Percentiles rank a stretch among this genome's conserved stretches.
Conservation (phyloP, 2,113 vertebrate species). For the Tachysurus vachellii region DNA sequence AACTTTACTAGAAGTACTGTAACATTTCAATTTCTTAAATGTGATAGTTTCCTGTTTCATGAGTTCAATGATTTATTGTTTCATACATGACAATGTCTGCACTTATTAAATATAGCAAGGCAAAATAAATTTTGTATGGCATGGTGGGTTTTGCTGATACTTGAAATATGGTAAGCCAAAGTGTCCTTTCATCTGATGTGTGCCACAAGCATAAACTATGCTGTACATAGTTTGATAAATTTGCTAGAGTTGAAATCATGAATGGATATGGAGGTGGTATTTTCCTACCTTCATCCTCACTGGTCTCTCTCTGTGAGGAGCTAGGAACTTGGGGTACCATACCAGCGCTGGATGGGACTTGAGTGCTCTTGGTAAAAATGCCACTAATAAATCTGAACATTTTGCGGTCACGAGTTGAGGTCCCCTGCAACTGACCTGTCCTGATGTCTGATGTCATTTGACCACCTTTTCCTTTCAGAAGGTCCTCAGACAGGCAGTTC, state of each 20-base stretch:
- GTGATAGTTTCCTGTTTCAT: neutral
- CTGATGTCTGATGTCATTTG: slow-evolving; percentile 50
- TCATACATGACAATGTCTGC: neutral
- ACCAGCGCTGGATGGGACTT: slow-evolving; percentile 69
- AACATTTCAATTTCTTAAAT: slow-evolving; percentile 11
- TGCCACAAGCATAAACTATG: neutral
- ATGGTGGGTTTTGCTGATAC: neutral
- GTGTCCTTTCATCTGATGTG: neutral
- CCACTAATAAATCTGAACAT: slow-evolving; percentile 98
- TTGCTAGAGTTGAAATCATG: neutral
- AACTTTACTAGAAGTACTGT: neutral
- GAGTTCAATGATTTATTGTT: neutral
- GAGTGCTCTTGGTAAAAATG: slow-evolving; percentile 92
- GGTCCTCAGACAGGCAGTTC: slow-evolving; percentile 80
- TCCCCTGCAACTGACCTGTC: slow-evolving; percentile 70
- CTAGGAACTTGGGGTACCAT: slow-evolving; percentile 71
- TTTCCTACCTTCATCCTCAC: slow-evolving; percentile 77
- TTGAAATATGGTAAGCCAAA: neutral
- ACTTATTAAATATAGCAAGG: neutral
- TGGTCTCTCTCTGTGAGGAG: slow-evolving; percentile 75
- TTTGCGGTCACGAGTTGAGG: slow-evolving; percentile 87
- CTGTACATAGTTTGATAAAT: neutral
- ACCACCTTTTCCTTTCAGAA: slow-evolving; percentile 68
- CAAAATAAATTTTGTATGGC: neutral
- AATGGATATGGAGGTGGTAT: slow-evolving; percentile 1